Evolutionary conservation across 2,797 vertebrate species (phyloP).

Genomic region (Melopsittacus undulatus): DNA sequence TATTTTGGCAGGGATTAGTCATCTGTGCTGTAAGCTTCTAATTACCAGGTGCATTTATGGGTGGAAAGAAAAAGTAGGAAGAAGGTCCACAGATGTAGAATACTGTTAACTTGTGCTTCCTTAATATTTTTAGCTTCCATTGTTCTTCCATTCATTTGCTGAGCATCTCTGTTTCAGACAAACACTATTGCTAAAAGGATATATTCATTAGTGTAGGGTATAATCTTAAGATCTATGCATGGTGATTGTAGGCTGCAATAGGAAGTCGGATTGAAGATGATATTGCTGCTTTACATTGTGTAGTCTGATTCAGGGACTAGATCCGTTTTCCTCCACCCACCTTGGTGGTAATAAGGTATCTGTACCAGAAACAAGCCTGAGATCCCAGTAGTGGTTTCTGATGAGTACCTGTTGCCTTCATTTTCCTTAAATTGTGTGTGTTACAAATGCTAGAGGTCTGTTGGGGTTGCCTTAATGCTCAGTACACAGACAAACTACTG

Average conservation of each 20-base stretch:
- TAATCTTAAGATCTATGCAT: background rate
- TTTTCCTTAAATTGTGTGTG: rapidly evolving
- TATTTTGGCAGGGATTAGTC: conserved; percentile 45
- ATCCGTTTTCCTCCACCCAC: background rate
- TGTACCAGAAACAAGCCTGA: background rate
- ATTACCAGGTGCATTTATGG: conserved; percentile 6
- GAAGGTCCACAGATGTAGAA: background rate
- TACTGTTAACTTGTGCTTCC: background rate
- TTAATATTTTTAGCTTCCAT: background rate
- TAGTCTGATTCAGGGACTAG: background rate
- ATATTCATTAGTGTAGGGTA: background rate
- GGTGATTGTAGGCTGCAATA: rapidly evolving
- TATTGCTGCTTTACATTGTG: background rate
- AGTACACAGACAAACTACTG: rapidly evolving
- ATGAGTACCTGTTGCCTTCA: background rate
- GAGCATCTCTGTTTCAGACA: background rate
- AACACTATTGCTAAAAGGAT: background rate
- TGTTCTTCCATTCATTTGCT: background rate
- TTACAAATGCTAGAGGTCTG: rapidly evolving
- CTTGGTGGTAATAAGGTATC: background rate
- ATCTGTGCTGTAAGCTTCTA: background rate
- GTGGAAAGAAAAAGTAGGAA: background rate
- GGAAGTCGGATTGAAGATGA: background rate
- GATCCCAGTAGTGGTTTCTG: background rate
- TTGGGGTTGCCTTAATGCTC: rapidly evolving